Evolutionary conservation across 2,113 vertebrate genomes (phyloP).

Genomic region (Petrocephalus zakoni): DNA sequence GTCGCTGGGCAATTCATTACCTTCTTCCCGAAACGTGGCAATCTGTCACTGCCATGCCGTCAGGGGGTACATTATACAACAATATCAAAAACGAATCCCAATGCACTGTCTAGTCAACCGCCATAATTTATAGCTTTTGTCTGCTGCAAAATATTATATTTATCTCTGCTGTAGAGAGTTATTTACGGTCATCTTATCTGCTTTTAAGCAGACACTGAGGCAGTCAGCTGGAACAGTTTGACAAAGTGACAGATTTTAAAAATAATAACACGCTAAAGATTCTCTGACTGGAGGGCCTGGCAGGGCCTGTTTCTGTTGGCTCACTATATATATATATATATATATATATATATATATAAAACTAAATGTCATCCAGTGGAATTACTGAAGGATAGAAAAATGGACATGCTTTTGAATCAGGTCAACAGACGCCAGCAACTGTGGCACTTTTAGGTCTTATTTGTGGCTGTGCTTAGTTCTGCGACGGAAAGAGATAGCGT

Average conservation of each 20-base stretch:
- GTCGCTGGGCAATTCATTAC: constrained; percentile 49
- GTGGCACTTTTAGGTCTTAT: too few species aligned
- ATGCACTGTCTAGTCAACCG: constrained; percentile 47
- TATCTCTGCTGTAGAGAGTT: constrained; percentile 49
- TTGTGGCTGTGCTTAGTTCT: neutral
- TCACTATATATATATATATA: neutral
- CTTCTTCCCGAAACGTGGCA: constrained; percentile 47
- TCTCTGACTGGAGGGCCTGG: neutral
- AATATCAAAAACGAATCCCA: constrained; percentile 40
- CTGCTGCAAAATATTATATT: constrained; percentile 63
- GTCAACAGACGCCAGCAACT: neutral
- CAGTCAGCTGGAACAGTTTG: constrained; percentile 20
- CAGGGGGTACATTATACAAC: constrained; percentile 51
- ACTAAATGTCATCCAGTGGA: neutral
- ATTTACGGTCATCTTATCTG: constrained; percentile 59
- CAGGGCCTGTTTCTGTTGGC: neutral
- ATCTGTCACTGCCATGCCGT: constrained; percentile 60
- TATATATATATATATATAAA: neutral
- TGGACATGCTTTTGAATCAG: neutral
- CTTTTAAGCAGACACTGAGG: constrained; percentile 39
- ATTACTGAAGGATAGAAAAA: neutral
- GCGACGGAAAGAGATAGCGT: neutral
- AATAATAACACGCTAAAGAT: constrained; percentile 30
- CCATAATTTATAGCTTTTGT: constrained; percentile 56
- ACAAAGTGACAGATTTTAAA: constrained; percentile 45